Evolutionary conservation across 1,140 invertebrate genomes (phyloP).

Genomic region (Elymnias hypermnestra): DNA sequence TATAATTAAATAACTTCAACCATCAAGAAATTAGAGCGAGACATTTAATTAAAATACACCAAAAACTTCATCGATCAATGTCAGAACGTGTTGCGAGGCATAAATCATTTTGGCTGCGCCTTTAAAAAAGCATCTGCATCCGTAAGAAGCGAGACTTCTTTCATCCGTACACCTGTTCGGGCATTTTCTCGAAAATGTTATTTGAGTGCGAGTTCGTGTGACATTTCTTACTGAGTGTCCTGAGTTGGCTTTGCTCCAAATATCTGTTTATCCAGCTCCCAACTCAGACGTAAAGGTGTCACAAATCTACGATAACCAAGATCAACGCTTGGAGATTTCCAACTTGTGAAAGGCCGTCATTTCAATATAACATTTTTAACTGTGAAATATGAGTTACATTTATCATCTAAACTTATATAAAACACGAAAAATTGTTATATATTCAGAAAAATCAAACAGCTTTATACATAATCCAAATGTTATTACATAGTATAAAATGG

Average conservation of each 20-base stretch:
- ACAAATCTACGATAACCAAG: conserved; percentile 8
- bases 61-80: conserved; percentile 11
- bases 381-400: no score
- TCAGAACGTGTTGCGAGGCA: conserved; percentile 6
- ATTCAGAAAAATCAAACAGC: no score
- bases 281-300: conserved; percentile 20
- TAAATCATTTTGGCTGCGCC: conserved; percentile 17
- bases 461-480: no score
- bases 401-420: no score
- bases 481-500: no score
- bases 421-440: no score
- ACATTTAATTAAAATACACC: conserved; percentile 4
- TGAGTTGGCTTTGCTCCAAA: conserved; percentile 20
- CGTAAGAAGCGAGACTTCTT: not conserved
- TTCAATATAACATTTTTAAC: no score
- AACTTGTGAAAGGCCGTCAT: not conserved
- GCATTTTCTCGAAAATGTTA: conserved; percentile 17
- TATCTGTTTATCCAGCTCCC: conserved; percentile 23
- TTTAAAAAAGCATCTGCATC: conserved; percentile 19
- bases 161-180: conserved; percentile 19
- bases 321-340: not conserved
- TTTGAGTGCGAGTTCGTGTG: conserved; percentile 21
- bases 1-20: not conserved
- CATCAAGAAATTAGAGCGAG: conserved; percentile 5
- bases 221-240: conserved; percentile 18